Percentiles rank a stretch among this genome's conserved stretches.
Evolutionary conservation across 2,113 vertebrate species (phyloP).

Genomic region (Salvelinus fontinalis): DNA sequence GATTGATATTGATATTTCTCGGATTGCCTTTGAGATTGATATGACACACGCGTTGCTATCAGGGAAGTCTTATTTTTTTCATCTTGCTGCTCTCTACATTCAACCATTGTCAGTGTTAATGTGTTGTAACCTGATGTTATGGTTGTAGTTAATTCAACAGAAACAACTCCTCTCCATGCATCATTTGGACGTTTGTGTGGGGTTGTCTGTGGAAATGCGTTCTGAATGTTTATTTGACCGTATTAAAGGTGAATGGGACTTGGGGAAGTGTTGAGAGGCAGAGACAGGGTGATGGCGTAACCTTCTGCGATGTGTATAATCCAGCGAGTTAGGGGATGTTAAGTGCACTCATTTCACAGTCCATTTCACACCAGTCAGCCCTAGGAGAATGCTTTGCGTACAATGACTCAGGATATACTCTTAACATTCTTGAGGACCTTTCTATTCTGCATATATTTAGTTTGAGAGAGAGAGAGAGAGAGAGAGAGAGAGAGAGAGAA

Average conservation of each 20-base stretch:
- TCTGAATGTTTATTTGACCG: too few relatives aligned
- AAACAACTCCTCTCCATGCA: neutral
- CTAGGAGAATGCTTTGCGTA: conserved; percentile 53
- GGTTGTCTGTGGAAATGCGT: neutral
- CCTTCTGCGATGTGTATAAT: conserved; percentile 65
- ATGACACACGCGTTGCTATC: neutral
- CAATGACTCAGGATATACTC: conserved; percentile 60
- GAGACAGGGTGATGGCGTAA: conserved; percentile 55
- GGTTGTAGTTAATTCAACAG: neutral
- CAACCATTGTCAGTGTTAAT: neutral
- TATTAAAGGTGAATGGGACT: conserved; percentile 47
- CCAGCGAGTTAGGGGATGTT: conserved; percentile 64
- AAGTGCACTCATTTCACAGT: conserved; percentile 79
- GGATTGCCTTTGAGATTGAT: neutral
- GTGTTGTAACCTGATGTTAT: neutral
- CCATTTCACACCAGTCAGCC: conserved; percentile 70
- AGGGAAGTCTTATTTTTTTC: neutral
- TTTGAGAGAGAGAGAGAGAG: neutral
- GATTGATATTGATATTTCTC: too few relatives aligned
- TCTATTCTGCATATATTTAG: conserved; percentile 5
- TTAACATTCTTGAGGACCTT: conserved; percentile 46
- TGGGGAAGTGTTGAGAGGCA: conserved; percentile 48
- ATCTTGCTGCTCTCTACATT: neutral
- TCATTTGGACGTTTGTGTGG: too few relatives aligned
- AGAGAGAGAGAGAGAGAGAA: too few relatives aligned